Base-by-base conservation (phyloP, 2,113 vertebrate genomes). In the Hystrix brachyura region DNA sequence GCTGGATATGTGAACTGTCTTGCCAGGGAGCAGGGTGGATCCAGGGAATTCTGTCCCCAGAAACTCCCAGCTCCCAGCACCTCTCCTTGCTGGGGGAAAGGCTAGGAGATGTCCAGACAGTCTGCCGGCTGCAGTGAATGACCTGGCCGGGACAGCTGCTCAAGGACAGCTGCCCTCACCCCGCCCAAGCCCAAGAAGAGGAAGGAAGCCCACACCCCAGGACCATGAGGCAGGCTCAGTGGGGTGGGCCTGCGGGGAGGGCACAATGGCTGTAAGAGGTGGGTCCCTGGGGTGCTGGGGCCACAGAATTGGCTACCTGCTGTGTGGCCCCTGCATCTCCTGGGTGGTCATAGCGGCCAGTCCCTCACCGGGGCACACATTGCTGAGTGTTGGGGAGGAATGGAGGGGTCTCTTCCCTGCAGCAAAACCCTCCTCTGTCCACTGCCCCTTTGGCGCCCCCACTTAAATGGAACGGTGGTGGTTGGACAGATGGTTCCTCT, bases 81-180 rank as follows among this genome's bases (percentile, higher is more conserved):
- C 46, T 6, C 46, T 81, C 32, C 55, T 64, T 19, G 78, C 7
- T 25, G 18, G 48, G 46, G 81, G 57, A 71, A n/a, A 81, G 21
- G n/a, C 7, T 10, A 38, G 51, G 62, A 48, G 80, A 29, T 1
- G 21, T 48, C 27, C 0, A 0, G 5, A 34, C 8, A 7, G 15
- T 11, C 34, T 48, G 62, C 21, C 2, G 65, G 25, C 74, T 17
- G 38, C n/a, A 9, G 12, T 3, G 17, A 15, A 48, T 32, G 25
- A 69, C 76, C 64, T 48, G 1, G 67, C 0, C 15, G 72, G 18
- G 29, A 51, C 12, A 29, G 34, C 34, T 27, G 38, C 23, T 57
- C n/a, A 2, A 11, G 60, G 79, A 15, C 17, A 19, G 48, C 57
- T 13, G 5, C 9, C 48, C n/a, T 71, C 8, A 15, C 11, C 15